Percentiles rank a stretch among this genome's conserved stretches.
Evolutionary conservation across 2,888 invertebrate genomes (phyloP).

Genomic region (Myopa testacea): DNA sequence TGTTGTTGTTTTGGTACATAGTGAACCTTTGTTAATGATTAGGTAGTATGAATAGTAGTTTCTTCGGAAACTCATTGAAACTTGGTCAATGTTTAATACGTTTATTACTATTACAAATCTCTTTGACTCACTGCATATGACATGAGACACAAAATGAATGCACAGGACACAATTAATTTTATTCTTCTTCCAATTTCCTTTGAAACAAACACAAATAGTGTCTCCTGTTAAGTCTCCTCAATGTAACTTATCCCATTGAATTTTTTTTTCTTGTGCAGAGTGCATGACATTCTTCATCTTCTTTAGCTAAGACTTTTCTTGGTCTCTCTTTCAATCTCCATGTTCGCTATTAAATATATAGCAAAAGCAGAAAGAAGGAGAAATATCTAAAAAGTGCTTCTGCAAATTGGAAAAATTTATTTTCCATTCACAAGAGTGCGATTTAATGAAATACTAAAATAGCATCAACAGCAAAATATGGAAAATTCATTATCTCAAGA

Average conservation of each 20-base stretch:
- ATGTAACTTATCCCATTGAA: no score
- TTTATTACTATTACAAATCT: no score
- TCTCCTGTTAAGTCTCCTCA: background rate
- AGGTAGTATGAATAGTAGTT: no score
- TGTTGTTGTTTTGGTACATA: background rate
- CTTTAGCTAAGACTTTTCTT: slow-evolving; percentile 17
- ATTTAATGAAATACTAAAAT: background rate
- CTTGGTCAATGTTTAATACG: no score
- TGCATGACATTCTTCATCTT: slow-evolving; percentile 14
- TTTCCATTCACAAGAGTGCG: background rate
- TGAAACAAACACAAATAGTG: background rate
- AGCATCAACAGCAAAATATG: background rate
- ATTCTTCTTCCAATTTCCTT: no score
- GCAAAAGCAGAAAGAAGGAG: slow-evolving; percentile 7
- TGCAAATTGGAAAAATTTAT: slow-evolving; percentile 12
- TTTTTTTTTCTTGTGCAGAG: no score
- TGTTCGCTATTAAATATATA: slow-evolving; percentile 24
- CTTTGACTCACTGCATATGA: no score
- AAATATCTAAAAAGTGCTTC: background rate
- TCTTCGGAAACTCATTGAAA: background rate
- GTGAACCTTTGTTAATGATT: background rate
- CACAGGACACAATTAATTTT: no score
- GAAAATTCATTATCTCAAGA: slow-evolving; percentile 8
- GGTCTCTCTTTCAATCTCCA: slow-evolving; percentile 6
- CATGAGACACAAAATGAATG: no score